Conservation (phyloP, 2,113 vertebrate species). For the Tachuris rubrigastra region DNA sequence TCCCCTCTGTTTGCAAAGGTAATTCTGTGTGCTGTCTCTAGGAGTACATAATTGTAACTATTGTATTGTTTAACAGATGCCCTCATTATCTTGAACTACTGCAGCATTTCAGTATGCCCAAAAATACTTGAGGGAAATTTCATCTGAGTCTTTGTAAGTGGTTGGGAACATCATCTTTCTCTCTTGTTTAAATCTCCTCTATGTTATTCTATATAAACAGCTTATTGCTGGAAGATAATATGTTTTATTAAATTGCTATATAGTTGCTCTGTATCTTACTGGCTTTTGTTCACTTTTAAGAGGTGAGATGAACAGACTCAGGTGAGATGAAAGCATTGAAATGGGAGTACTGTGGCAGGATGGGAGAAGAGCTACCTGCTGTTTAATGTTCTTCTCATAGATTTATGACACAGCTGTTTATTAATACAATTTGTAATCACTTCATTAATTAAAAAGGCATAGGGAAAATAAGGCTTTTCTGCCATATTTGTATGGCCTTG, state of each 20-base stretch:
- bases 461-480: background rate
- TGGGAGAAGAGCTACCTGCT: background rate
- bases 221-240: background rate
- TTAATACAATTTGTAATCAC: background rate
- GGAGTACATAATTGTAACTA: background rate
- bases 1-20: background rate
- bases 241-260: background rate
- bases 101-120: background rate
- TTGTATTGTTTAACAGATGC: background rate
- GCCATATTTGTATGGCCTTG: background rate
- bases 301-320: fast-evolving
- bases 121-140: background rate
- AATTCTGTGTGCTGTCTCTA: background rate
- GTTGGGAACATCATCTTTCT: background rate
- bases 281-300: background rate
- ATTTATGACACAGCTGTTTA: background rate
- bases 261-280: background rate
- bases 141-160: background rate
- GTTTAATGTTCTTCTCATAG: background rate
- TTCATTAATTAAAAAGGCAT: background rate
- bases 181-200: background rate
- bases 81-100: background rate
- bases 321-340: background rate
- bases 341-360: background rate
- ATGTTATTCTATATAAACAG: background rate